Conservation (phyloP, 2,113 vertebrate species). For the Nycticryphes semicollaris region DNA sequence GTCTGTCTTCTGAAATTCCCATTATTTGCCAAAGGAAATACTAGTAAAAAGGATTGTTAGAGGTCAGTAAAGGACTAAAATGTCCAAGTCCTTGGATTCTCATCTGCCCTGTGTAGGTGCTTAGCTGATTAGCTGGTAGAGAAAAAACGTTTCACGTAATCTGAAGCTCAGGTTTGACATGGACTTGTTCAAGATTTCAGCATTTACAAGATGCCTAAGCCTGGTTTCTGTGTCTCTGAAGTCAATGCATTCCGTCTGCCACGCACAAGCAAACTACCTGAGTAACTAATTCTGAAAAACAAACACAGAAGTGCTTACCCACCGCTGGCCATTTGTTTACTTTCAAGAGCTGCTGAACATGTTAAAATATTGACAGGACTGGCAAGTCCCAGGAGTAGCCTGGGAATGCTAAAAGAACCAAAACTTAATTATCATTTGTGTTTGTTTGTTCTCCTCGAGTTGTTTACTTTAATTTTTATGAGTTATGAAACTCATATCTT, state of each 20-base stretch:
- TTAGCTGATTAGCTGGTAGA: not conserved
- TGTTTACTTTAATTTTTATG: constrained; percentile 21
- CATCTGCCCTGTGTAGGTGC: not conserved
- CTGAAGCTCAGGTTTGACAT: not conserved
- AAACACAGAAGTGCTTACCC: constrained; percentile 18
- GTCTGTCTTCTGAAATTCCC: not conserved
- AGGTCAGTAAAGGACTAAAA: not conserved
- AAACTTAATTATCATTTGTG: constrained; percentile 4
- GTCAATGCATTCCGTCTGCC: not conserved
- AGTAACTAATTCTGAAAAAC: not conserved
- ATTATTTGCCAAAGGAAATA: not conserved
- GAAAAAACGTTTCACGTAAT: not conserved
- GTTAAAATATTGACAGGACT: constrained; percentile 43
- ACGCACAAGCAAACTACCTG: not conserved
- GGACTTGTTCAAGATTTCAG: not conserved
- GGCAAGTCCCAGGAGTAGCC: not conserved
- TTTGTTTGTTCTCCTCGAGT: constrained; percentile 3
- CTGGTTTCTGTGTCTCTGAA: not conserved
- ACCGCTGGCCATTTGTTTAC: not conserved
- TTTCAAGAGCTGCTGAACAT: not conserved
- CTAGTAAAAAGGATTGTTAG: not conserved
- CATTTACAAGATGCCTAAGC: not conserved
- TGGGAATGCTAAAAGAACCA: not conserved
- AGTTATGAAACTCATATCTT: not conserved
- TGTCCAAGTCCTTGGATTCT: not conserved